phyloP scores from a whole-genome alignment of 2,113 vertebrate genomes.

The Anthoscopus minutus region DNA sequence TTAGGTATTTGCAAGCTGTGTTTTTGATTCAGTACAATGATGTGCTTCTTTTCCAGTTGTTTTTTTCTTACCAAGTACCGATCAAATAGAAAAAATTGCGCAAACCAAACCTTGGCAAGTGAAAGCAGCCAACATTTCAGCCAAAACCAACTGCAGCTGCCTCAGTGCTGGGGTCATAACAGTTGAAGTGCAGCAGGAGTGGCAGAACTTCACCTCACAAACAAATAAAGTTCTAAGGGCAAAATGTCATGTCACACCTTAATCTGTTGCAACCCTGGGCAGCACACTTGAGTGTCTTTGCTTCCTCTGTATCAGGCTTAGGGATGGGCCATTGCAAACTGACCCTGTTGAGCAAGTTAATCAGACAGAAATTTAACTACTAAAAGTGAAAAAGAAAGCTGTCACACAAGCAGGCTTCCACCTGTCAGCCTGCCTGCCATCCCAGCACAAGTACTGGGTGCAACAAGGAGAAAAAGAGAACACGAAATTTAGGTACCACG shows the following conservation, averaged over 20 bases:
- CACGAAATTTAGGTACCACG: background rate
- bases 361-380: slow-evolving; percentile 1
- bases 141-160: background rate
- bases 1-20: background rate
- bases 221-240: slow-evolving; percentile 9
- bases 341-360: background rate
- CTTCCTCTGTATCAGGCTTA: background rate
- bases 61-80: background rate
- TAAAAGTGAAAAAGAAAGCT: background rate
- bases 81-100: background rate
- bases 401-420: background rate
- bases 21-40: background rate
- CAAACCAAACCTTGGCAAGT: background rate
- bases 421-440: background rate
- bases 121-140: background rate
- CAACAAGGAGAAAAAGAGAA: background rate
- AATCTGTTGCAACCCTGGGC: background rate
- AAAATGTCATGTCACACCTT: background rate
- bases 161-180: background rate
- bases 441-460: background rate
- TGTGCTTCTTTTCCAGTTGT: background rate
- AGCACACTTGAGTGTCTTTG: background rate
- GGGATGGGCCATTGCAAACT: background rate
- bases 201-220: background rate
- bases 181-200: background rate